phyloP scores from a whole-genome alignment of 2,113 vertebrate genomes.

The Anhinga rufa region DNA sequence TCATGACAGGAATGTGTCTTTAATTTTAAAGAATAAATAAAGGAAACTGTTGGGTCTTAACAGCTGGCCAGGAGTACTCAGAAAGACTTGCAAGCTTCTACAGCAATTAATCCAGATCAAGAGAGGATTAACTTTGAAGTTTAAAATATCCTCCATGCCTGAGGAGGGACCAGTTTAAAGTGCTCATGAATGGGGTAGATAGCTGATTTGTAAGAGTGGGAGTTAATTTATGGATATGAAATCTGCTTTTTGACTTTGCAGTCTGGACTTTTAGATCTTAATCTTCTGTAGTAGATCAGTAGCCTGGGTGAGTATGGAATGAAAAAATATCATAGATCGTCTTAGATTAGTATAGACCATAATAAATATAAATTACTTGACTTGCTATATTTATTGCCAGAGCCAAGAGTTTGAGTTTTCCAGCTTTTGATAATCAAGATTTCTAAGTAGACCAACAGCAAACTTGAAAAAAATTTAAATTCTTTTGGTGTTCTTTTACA shows the following conservation, averaged over 20 bases:
- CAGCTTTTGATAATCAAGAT: not conserved
- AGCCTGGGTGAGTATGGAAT: not conserved
- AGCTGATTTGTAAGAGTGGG: not conserved
- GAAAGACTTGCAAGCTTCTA: not conserved
- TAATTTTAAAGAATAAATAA: not conserved
- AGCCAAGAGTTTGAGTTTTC: not conserved
- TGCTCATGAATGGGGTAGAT: not conserved
- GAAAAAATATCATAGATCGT: not conserved
- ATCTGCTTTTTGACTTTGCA: not conserved
- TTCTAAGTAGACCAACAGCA: not conserved
- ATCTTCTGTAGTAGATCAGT: not conserved
- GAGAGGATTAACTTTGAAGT: not conserved
- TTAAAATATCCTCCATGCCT: not conserved
- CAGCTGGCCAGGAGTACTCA: not conserved
- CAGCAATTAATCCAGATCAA: not conserved
- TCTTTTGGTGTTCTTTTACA: not conserved
- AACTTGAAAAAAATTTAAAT: not conserved
- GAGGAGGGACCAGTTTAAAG: not conserved
- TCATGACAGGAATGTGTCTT: not conserved
- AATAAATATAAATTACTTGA: not conserved
- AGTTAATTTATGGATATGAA: not conserved
- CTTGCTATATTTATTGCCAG: not conserved
- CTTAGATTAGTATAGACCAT: not conserved
- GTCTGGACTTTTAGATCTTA: not conserved
- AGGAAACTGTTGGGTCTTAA: not conserved